Evolutionary conservation across 1,140 invertebrate genomes (phyloP), one percentile per base, ranked within the genome.

Genomic region (Laodelphax striatellus): DNA sequence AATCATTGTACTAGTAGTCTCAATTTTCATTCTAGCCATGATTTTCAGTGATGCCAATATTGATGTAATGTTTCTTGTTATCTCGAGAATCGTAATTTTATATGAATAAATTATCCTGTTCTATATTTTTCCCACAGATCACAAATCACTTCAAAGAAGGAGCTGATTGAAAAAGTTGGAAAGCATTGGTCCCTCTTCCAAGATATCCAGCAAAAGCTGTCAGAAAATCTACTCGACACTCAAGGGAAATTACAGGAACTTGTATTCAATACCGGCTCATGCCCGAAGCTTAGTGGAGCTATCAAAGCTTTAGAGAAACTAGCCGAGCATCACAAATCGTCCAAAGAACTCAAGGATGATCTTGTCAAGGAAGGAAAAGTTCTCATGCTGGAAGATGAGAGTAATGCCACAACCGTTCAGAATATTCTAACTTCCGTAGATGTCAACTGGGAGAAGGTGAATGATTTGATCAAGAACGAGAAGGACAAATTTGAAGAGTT

Each of bases 301-400:
- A 59, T 63, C 16, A 58, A 64, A 53, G 31, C 38, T 3, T 46
- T 68, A 16, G 73, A 65, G 62, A 72, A 65, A 63, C 69, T 77
- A 5, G 71, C 75, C 34, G 76, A 80, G 60, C 73, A 78, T 5
- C 76, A 81, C 38, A 76, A 79, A 41, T 67, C 72, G 17, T 71
- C 75, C 22, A 70, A 74, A 8, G 69, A 71, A 16, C 64, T 79
- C 0, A 85, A 84, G 68, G 75, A 83, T 52, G 73, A 77, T 53
- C 73, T 88, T 1, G 78, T 82, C 38, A 79, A 82, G 65, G 82
- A 91, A 75, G 89, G 87, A 1, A 75, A 84, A 17, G 76, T 83
- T 55, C 71, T 93, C 41, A 86, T 92, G 78, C 83, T 86, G 65
- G 84, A 88, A 72, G 90, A 92, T 72, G 83, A 88, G 63, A 80